These are phyloP conservation scores for Athene noctua DNA, from an alignment of 2,113 vertebrate genomes.

Conservation along the genomic window DNA sequence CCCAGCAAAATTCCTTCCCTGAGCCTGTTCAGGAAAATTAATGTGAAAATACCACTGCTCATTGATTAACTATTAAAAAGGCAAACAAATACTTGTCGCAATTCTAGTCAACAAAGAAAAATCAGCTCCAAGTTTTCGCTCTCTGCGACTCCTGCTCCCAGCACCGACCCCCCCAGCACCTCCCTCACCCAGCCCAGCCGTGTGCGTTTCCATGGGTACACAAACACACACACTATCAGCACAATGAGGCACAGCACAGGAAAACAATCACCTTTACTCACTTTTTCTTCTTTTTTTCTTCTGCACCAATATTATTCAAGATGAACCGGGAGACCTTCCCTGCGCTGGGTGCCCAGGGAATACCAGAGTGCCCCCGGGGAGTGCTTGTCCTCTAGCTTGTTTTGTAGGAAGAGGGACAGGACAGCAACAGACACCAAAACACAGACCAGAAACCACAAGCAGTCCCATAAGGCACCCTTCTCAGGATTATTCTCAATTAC, in stretches of 20 bases:
- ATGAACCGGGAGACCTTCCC: neutral
- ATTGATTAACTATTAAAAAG: neutral
- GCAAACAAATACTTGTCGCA: neutral
- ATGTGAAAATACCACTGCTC: neutral
- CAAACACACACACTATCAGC: neutral
- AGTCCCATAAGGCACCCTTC: rapidly evolving
- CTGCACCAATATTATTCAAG: neutral
- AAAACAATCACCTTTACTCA: neutral
- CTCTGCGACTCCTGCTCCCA: neutral
- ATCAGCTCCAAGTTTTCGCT: neutral
- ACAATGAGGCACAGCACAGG: neutral
- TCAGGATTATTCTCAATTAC: neutral
- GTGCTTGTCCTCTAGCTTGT: neutral
- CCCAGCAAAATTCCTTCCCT: neutral
- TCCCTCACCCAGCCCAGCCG: neutral
- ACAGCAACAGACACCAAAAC: neutral
- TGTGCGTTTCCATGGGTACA: rapidly evolving
- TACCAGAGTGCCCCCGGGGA: too few species aligned
- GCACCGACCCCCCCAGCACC: neutral
- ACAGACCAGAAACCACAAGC: neutral
- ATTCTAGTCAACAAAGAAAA: neutral
- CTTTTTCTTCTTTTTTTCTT: neutral
- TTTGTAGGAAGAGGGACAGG: neutral
- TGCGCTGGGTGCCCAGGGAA: neutral
- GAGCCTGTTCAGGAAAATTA: neutral